Evolutionary conservation across 2,888 invertebrate species (phyloP), one percentile per base, ranked within the genome.

Genomic region (Leptothorax acervorum): DNA sequence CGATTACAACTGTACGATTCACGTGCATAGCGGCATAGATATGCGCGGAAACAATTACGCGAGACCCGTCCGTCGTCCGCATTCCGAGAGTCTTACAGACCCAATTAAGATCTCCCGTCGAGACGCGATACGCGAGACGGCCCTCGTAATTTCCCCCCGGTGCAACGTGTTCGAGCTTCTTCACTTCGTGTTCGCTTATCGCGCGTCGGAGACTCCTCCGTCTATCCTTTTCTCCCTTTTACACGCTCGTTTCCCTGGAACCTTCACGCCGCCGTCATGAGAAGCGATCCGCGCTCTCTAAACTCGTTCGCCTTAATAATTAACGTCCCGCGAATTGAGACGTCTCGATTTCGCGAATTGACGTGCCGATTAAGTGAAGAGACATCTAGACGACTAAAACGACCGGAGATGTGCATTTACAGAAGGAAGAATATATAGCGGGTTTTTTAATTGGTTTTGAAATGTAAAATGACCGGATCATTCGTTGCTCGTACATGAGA

Each of bases 81-180:
- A 90, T 91, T 91, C 88, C 85, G 65, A 35, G 35, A 57, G 83
- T 90, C 89, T 88, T 88, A 86, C 85, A 87, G 79, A 89, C 82
- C 89, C 90, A 91, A 91, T 91, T 91, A 90, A 91, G 91, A 91
- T 90, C 88, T 87, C 74, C 71, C 63, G 81, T 81, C 84, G 79
- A 51, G 74, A 60, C 63, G 63, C 57, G 83, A 83, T 83, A 86
- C 79, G 66, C 75, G 62, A 71, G 85, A 78, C 73, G 68, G 65
- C 68, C 9, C 65, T 62, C 71, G 85, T 85, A 85, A 86, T 82
- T 79, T 79, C 78, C 85, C 78, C 82, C 66, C 51, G 48, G 81
- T 68, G 73, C 76, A 85, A 82, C 81, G 57, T 81, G 81, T 85
- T 86, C 60, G 66, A 82, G 57, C 76, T 85, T 84, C 82, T 85